Conservation (phyloP, 2,888 invertebrate genomes). For the Drosophila neoperkinsi region DNA sequence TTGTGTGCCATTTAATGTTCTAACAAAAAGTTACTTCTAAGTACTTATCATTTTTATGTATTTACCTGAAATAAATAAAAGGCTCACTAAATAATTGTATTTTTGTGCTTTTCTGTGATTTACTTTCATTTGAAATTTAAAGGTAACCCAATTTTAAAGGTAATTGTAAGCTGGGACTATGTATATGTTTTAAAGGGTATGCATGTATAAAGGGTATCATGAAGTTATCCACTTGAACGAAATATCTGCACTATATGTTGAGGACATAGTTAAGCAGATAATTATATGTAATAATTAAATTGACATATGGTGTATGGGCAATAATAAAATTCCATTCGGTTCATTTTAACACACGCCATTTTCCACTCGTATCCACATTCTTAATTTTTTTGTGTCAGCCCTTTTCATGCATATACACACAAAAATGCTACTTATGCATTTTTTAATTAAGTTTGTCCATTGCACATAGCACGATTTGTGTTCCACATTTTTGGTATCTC, state of each 20-base stretch:
- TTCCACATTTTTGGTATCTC: background rate
- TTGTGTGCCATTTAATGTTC: conserved; percentile 7
- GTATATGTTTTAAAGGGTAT: background rate
- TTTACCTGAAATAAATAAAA: background rate
- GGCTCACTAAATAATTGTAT: no score
- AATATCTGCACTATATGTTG: background rate
- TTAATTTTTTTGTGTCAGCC: background rate
- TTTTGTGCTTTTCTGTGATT: background rate
- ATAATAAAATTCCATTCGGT: background rate
- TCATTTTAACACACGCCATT: background rate
- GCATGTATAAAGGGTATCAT: background rate
- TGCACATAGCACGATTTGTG: conserved; percentile 14
- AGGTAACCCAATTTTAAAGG: background rate
- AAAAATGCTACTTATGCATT: conserved; percentile 53
- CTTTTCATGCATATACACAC: background rate
- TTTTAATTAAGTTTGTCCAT: conserved; percentile 71
- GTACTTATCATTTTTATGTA: background rate
- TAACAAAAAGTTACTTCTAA: conserved; percentile 4
- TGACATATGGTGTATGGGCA: background rate
- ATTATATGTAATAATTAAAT: background rate
- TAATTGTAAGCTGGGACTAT: background rate
- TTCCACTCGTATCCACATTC: background rate
- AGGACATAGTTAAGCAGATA: background rate
- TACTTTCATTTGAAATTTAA: background rate
- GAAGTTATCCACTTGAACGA: background rate